These are phyloP conservation scores for Orussus abietinus DNA, from an alignment of 1,140 invertebrate species.

Conservation along the genomic window DNA sequence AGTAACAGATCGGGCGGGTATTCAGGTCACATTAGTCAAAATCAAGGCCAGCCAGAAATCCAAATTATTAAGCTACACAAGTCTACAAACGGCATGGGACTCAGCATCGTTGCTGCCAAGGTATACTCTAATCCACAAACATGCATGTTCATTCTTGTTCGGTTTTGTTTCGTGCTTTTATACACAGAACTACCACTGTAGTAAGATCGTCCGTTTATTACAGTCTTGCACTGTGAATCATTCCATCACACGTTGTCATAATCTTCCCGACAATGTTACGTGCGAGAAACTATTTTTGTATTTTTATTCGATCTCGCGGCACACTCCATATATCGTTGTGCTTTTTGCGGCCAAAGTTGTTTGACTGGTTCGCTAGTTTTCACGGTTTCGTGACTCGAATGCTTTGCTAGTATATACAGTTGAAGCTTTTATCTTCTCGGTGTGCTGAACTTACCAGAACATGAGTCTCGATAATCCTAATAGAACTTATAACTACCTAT, in stretches of 20 bases:
- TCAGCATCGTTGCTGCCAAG: conserved; percentile 91
- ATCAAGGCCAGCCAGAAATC: conserved; percentile 64
- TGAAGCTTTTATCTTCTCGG: background rate
- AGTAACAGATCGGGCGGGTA: conserved; percentile 58
- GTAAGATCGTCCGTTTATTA: too few species aligned
- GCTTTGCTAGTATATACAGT: background rate
- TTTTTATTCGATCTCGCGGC: conserved; percentile 9
- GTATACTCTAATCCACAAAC: conserved; percentile 45
- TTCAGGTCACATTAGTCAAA: conserved; percentile 32
- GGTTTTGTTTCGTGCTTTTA: conserved; percentile 2
- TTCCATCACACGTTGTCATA: too few species aligned
- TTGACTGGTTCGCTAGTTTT: conserved; percentile 10
- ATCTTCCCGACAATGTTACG: too few species aligned
- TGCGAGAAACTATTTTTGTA: conserved; percentile 16
- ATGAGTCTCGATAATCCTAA: background rate
- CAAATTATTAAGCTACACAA: conserved; percentile 88
- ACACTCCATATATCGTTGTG: background rate
- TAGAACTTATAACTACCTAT: too few species aligned
- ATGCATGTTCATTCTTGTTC: background rate
- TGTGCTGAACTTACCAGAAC: background rate
- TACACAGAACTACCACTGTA: too few species aligned
- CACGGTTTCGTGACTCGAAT: background rate
- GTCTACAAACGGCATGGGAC: conserved; percentile 86
- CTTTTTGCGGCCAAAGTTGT: conserved; percentile 6
- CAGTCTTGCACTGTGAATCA: too few species aligned